Conservation (phyloP, 2,113 vertebrate species). For the Zootoca vivipara region DNA sequence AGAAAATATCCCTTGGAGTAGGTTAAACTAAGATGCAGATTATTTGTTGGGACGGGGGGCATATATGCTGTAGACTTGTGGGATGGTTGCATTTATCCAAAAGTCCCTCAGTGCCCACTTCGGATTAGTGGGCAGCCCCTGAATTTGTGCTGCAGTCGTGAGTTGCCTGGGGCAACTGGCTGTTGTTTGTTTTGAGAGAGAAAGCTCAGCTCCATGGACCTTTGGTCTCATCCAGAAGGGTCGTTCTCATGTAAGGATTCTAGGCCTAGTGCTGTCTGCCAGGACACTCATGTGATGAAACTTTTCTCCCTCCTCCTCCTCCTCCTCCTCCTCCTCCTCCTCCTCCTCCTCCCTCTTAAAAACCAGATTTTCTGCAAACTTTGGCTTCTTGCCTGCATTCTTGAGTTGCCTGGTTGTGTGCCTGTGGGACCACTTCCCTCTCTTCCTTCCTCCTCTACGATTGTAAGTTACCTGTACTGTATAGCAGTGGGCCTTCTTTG, state of each 20-base stretch:
- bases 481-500: no score
- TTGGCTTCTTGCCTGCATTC: background rate
- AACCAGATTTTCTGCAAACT: no score
- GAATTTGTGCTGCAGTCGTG: background rate
- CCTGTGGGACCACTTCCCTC: background rate
- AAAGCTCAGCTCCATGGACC: no score
- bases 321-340: no score
- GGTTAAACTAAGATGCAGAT: background rate
- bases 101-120: background rate
- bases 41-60: background rate
- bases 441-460: background rate
- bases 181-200: background rate
- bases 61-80: background rate
- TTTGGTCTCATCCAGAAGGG: background rate
- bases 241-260: background rate
- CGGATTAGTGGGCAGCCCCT: background rate
- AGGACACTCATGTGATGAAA: background rate
- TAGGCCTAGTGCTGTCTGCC: background rate
- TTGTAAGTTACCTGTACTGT: background rate
- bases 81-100: background rate
- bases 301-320: background rate
- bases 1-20: background rate
- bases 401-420: background rate
- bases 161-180: background rate
- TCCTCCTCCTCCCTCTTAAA: background rate